Base-by-base conservation (phyloP, 2,888 invertebrate species). In the Diabrotica balteata region DNA sequence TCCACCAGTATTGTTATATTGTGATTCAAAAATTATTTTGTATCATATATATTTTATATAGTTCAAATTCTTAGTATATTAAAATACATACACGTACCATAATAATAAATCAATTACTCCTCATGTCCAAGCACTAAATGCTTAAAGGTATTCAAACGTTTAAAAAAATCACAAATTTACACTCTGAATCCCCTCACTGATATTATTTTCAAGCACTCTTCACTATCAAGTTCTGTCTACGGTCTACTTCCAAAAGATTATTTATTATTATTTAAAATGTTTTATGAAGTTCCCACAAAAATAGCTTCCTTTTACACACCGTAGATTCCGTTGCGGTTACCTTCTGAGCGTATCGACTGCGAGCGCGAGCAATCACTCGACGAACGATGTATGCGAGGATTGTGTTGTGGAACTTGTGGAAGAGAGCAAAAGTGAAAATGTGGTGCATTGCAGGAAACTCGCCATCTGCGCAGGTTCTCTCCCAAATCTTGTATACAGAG, bases 371-470 rank as follows among this genome's bases (percentile, higher is more conserved):
- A 17, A 32, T 32, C 32, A 32, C 32, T 32, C 5, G 4, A 32
- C 32, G 32, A 32, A 32, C 32, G 32, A 32, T 32, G 32, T 32
- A 32, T 5, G 32, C 32, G 32, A 32, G 32, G 32, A 32, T 53
- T 55, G 22, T 55, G 22, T 62, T 62, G 59, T 55, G 53, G 57
- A 69, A 63, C 11, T 62, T 62, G 59, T 55, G 53, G 57, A 69
- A 63, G 54, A 54, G 59, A 59, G 54, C 58, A 44, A 54, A 60
- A 42, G 68, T 22, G 57, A 61, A 62, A 57, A 57, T 57, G 53
- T 73, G 71, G 71, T 72, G 75, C 75, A 75, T 67, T 75, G 75
- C 75, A 75, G 75, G 74, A 72, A 70, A 51, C 55, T 58, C 57
- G 9, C 57, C 66, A 67, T 63, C 62, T 63, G 70, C 71, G 70